Evolutionary conservation across 2,113 vertebrate species (phyloP).

Genomic region (Dipodomys stephensi): DNA sequence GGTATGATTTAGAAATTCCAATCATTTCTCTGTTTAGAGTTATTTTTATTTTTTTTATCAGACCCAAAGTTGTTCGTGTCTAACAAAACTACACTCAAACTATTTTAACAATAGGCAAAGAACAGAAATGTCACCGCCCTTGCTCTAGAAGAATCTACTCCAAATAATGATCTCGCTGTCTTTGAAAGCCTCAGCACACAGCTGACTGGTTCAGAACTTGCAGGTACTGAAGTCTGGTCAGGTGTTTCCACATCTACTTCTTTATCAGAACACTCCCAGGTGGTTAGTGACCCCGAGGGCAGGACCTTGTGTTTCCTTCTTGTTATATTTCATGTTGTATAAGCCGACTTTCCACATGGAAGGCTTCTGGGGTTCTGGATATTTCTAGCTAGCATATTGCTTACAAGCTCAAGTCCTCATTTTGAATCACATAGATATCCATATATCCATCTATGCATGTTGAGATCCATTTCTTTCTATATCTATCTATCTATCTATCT

Average conservation of each 20-base stretch:
- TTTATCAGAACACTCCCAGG: constrained; percentile 50
- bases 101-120: neutral
- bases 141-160: neutral
- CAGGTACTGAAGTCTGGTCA: neutral
- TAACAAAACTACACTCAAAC: neutral
- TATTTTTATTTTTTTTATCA: neutral
- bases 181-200: neutral
- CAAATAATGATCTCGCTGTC: neutral
- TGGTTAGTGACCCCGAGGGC: constrained; percentile 37
- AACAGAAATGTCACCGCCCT: neutral
- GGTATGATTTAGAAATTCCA: neutral
- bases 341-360: neutral
- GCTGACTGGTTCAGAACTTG: neutral
- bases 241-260: constrained; percentile 46
- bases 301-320: constrained; percentile 62
- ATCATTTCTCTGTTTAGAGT: neutral
- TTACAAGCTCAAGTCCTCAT: constrained; percentile 12
- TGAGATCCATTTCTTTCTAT: too few relatives aligned
- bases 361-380: constrained; percentile 52
- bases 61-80: neutral
- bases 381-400: constrained; percentile 42
- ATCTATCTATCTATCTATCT: too few relatives aligned
- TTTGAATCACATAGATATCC: neutral
- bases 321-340: constrained; percentile 49
- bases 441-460: neutral